Percentiles rank a stretch among this genome's conserved stretches.
phyloP scores from a whole-genome alignment of 2,113 vertebrate species.

The Saccopteryx leptura region DNA sequence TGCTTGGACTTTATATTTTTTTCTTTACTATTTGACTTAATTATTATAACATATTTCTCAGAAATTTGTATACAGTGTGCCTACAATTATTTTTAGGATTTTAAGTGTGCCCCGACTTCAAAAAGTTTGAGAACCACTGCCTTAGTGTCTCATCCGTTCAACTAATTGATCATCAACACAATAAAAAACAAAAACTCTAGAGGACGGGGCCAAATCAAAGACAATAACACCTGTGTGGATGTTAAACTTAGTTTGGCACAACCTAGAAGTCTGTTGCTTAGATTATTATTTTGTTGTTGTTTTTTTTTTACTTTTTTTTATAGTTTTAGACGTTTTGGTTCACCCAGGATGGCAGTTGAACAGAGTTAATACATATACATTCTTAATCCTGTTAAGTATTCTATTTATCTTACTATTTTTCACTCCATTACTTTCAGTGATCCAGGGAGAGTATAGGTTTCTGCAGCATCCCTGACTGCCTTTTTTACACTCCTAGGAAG shows the following conservation, averaged over 20 bases:
- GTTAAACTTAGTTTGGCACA: not conserved
- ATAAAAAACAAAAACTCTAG: not conserved
- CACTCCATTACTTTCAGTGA: constrained; percentile 15
- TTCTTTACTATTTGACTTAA: too few species aligned
- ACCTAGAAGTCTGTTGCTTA: not conserved
- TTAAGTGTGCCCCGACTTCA: too few species aligned
- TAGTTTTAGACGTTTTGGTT: not conserved
- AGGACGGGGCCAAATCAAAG: not conserved
- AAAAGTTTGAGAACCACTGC: too few species aligned
- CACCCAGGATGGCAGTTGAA: not conserved
- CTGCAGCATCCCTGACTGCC: not conserved
- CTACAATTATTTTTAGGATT: too few species aligned
- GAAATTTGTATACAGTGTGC: too few species aligned
- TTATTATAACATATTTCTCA: too few species aligned
- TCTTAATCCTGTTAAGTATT: not conserved
- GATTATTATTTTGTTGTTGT: not conserved
- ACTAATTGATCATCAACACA: not conserved
- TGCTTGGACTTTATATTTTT: too few species aligned
- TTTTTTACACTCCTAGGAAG: constrained; percentile 42
- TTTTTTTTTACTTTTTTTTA: not conserved
- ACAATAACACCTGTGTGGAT: not conserved
- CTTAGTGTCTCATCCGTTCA: not conserved
- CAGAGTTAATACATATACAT: not conserved
- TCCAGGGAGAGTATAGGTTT: constrained; percentile 42
- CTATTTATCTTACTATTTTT: constrained; percentile 37